Evolutionary conservation across 2,113 vertebrate genomes (phyloP).

Genomic region (Tauraco erythrolophus): DNA sequence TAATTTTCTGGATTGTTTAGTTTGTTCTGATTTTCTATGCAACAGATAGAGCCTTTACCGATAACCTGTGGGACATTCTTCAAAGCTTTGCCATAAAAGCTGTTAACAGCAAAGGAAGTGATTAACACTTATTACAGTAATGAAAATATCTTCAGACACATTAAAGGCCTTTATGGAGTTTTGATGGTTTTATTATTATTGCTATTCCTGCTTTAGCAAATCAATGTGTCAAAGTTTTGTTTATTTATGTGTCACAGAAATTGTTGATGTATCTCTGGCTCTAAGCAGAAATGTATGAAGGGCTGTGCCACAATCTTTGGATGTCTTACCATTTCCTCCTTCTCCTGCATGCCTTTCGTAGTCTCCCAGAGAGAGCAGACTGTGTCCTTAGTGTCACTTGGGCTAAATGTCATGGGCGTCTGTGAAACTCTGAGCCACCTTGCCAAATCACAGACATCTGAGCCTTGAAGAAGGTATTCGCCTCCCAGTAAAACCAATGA

Average conservation of each 20-base stretch:
- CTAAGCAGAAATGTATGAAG: not conserved
- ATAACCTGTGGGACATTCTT: constrained; percentile 61
- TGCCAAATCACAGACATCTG: not conserved
- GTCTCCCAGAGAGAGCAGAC: not conserved
- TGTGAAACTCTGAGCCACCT: not conserved
- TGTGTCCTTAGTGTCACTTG: not conserved
- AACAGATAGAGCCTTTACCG: not conserved
- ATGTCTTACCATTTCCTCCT: not conserved
- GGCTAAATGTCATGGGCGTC: not conserved
- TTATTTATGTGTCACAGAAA: constrained; percentile 53
- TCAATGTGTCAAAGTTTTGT: constrained; percentile 16
- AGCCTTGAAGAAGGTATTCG: not conserved
- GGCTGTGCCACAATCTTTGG: not conserved
- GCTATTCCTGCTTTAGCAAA: constrained; percentile 32
- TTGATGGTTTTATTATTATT: constrained; percentile 65
- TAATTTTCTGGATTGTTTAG: constrained; percentile 42
- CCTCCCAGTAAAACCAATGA: not conserved
- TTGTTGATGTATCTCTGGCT: constrained; percentile 21
- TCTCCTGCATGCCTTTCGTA: not conserved
- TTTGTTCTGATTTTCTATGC: constrained; percentile 50
- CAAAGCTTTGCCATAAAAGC: constrained; percentile 65
- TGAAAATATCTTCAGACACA: constrained; percentile 54
- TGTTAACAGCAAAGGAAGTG: constrained; percentile 50
- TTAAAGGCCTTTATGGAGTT: constrained; percentile 59
- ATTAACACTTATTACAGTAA: constrained; percentile 63